A percentile compares a stretch with the other conserved stretches of the same genome.
These are phyloP conservation scores for Nematostella vectensis DNA, from an alignment of 92 coral and sea anemone species.

Conservation along the genomic window DNA sequence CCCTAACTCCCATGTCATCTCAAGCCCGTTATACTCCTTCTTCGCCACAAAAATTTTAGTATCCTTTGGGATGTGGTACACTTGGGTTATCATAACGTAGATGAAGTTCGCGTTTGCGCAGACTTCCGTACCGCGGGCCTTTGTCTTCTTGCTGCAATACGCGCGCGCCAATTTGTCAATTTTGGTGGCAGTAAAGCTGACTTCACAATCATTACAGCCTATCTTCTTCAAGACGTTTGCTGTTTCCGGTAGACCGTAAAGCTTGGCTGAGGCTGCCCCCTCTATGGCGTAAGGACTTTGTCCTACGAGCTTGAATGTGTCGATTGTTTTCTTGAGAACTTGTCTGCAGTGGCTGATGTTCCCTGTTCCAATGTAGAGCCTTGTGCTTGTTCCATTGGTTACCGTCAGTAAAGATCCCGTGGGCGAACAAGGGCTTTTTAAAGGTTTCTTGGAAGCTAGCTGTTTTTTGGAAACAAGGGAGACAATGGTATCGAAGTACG, in stretches of 20 bases:
- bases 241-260: neutral
- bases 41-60: slow-evolving; percentile 2
- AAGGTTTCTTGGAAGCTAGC: neutral
- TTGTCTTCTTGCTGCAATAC: neutral
- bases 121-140: neutral
- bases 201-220: neutral
- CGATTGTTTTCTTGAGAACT: slow-evolving; percentile 1
- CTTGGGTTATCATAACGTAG: slow-evolving; percentile 23
- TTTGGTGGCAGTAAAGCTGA: slow-evolving; percentile 10
- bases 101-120: slow-evolving; percentile 20
- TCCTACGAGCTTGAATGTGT: slow-evolving; percentile 4
- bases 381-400: neutral
- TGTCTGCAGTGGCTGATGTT: slow-evolving; percentile 9
- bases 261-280: neutral
- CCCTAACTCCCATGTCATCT: neutral
- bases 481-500: neutral
- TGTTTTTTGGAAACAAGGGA: neutral
- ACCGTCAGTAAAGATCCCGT: slow-evolving; percentile 7
- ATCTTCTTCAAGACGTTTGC: neutral
- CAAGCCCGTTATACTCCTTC: neutral
- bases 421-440: slow-evolving; percentile 20
- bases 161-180: neutral
- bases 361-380: slow-evolving; percentile 19
- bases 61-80: slow-evolving; percentile 5
- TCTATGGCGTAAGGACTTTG: neutral